Evolutionary conservation across 30 jellyfish, hydroid and myxozoan genomes (phyloP).

Genomic region (Hydractinia symbiolongicarpus): DNA sequence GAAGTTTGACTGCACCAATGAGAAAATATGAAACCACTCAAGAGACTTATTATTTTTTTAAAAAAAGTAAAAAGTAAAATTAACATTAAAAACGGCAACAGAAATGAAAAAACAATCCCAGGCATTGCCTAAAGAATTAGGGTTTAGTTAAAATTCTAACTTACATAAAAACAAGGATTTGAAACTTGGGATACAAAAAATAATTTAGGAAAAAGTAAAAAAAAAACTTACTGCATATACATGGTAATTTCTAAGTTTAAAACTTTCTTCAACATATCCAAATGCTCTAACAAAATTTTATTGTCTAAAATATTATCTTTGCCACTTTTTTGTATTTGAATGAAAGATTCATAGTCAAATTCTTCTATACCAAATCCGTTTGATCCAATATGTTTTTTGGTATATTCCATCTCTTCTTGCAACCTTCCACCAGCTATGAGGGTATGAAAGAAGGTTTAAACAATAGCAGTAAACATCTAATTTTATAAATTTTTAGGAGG

Average conservation of each 20-base stretch:
- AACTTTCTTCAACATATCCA: constrained; percentile 68
- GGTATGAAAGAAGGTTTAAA: background rate
- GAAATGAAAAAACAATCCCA: too few species aligned
- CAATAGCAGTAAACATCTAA: background rate
- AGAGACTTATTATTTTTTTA: too few species aligned
- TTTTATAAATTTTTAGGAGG: background rate
- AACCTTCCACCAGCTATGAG: constrained; percentile 74
- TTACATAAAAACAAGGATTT: too few species aligned
- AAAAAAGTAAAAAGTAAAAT: too few species aligned
- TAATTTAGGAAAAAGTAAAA: background rate
- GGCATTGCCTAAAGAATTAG: too few species aligned
- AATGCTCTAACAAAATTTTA: constrained; percentile 55
- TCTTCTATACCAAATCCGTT: constrained; percentile 28
- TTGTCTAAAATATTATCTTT: constrained; percentile 43
- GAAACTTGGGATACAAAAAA: too few species aligned
- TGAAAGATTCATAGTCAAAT: constrained; percentile 52
- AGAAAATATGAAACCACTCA: too few species aligned
- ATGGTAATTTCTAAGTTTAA: constrained; percentile 9
- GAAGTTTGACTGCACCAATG: too few species aligned
- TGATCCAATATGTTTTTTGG: constrained; percentile 29
- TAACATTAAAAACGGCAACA: too few species aligned
- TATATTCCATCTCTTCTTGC: constrained; percentile 51
- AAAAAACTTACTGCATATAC: constrained; percentile 6
- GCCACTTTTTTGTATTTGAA: constrained; percentile 53
- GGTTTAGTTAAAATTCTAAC: too few species aligned